A percentile compares a stretch with the other conserved stretches of the same genome.
Evolutionary conservation across 2,888 invertebrate genomes (phyloP).

Genomic region (Oeneis ivallda): DNA sequence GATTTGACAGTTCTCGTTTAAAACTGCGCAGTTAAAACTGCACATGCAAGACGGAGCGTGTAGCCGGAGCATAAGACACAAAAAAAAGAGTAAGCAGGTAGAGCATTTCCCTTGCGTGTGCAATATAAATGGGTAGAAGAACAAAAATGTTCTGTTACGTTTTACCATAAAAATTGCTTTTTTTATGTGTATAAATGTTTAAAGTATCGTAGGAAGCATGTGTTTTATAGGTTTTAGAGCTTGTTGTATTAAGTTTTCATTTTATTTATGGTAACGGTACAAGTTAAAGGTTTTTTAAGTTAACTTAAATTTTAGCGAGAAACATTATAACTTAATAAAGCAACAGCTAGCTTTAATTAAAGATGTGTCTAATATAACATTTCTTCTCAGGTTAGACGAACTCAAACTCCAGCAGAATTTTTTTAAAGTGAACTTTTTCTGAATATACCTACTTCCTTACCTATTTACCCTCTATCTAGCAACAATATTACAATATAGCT

Average conservation of each 20-base stretch:
- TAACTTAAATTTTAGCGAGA: no score
- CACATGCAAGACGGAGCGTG: no score
- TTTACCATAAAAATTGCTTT: constrained; percentile 75
- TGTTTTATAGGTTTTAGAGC: constrained; percentile 76
- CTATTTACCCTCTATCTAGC: no score
- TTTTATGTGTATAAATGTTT: constrained; percentile 77
- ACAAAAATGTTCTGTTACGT: constrained; percentile 64
- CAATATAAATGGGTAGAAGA: constrained; percentile 36
- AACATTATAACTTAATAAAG: no score
- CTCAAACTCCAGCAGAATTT: no score
- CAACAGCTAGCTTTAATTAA: background rate
- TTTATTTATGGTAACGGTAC: constrained; percentile 17
- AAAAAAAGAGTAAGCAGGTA: background rate
- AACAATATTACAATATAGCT: background rate
- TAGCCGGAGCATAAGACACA: no score
- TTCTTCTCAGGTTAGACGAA: no score
- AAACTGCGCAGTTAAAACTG: background rate
- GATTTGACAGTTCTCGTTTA: no score
- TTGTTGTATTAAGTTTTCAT: constrained; percentile 68
- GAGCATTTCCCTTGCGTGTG: constrained; percentile 32
- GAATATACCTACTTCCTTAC: no score
- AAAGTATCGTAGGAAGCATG: constrained; percentile 76
- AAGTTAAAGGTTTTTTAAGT: background rate
- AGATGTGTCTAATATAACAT: background rate
- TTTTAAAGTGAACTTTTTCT: no score